Base-by-base conservation (phyloP, 2,797 vertebrate genomes). In the Leptoclinus maculatus region DNA sequence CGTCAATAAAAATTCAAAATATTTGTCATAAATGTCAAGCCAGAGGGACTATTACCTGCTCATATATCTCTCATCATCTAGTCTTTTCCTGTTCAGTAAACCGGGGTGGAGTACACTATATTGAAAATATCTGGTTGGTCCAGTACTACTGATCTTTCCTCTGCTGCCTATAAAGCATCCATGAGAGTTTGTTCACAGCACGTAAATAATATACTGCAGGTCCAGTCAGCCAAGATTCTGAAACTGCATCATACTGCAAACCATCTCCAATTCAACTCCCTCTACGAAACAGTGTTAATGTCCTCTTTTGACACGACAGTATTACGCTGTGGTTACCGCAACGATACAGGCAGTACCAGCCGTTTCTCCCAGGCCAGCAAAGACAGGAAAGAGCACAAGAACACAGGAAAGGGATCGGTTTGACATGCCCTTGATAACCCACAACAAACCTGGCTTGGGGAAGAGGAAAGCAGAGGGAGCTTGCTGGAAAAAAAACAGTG, bases 311-410 rank as follows among this genome's bases (percentile, higher is more conserved):
- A 72, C 23, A 73, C 23, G 1, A 38, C 11, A 53, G 17, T 65
- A 25, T 29, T 57, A 76, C 7, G 3, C 23, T 54, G 32, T 11
- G 2, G 64, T 56, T 53, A 39, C 65, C 19, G 16, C 51, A 43
- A 41, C 16, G 51, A 47, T n/a, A 60, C n/a, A 71, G 12, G 41
- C 68, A 68, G 38, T 4, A 8, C 21, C 65, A 53, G 19, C 27
- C 32, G 21, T 49, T 74, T 80, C 49, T 59, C 16, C 9, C 51
- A 60, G 34, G 34, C 21, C 54, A 82, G 54, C 63, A 85, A 32
- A 34, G 23, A 80, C 62, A 83, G 81, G 73, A 85, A 87, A 68
- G n/a, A 49, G 76, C 56, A 62, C 57, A 76, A 66, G 79, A 60
- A 27, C 47, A 79, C 60, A 80, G 79, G 72, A 75, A 84, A 64